A percentile compares a stretch with the other conserved stretches of the same genome.
phyloP scores from a whole-genome alignment of 2,888 invertebrate species.

The Nomada hirtipes region DNA sequence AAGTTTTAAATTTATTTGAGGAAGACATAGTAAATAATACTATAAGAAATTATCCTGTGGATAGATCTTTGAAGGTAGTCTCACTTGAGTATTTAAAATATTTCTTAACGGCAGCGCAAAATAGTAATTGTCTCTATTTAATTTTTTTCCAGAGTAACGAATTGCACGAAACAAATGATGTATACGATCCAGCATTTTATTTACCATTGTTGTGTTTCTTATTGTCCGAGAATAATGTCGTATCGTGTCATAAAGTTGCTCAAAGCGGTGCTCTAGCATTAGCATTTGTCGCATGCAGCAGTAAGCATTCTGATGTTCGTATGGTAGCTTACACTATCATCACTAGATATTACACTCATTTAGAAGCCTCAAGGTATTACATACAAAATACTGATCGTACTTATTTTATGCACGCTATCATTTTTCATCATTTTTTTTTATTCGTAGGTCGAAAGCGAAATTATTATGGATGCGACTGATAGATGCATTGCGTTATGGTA shows the following conservation, averaged over 20 bases:
- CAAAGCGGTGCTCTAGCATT: slow-evolving; percentile 90
- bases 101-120: background rate
- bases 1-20: slow-evolving; percentile 90
- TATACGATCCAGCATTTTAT: slow-evolving; percentile 94
- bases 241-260: slow-evolving; percentile 89
- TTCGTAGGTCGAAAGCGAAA: slow-evolving; percentile 87
- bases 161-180: slow-evolving; percentile 78
- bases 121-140: slow-evolving; percentile 8
- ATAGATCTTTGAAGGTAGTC: slow-evolving; percentile 85
- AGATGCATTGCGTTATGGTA: slow-evolving; percentile 88
- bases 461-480: slow-evolving; percentile 89
- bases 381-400: slow-evolving; percentile 1
- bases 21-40: slow-evolving; percentile 88
- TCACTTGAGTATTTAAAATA: slow-evolving; percentile 5
- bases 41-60: slow-evolving; percentile 89
- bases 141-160: slow-evolving; percentile 65
- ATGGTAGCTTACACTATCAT: slow-evolving; percentile 91
- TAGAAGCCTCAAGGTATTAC: slow-evolving; percentile 89
- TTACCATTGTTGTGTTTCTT: slow-evolving; percentile 91
- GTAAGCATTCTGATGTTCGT: slow-evolving; percentile 88
- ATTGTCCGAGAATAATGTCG: slow-evolving; percentile 90
- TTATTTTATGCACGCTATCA: background rate
- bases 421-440: background rate
- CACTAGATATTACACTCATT: slow-evolving; percentile 89
- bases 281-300: slow-evolving; percentile 89